Evolutionary conservation across 2,888 invertebrate species (phyloP).

Genomic region (Ophion ventricosus): DNA sequence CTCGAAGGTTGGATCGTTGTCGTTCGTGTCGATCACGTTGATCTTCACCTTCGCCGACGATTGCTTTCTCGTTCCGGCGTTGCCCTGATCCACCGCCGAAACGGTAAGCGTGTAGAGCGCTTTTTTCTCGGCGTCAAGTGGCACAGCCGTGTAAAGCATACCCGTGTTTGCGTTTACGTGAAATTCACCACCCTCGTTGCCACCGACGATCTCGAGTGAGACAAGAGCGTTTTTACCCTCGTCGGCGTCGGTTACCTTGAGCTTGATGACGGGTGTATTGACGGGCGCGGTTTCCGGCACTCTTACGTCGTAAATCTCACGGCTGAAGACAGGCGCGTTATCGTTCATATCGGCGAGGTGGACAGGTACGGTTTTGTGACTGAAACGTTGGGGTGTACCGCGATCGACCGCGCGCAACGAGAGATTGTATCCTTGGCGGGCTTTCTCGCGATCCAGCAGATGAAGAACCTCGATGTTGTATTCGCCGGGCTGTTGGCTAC

Average conservation of each 20-base stretch:
- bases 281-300: constrained; percentile 95
- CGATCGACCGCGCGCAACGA: constrained; percentile 93
- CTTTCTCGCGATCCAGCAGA: constrained; percentile 90
- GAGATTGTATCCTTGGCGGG: constrained; percentile 93
- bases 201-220: constrained; percentile 94
- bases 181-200: constrained; percentile 95
- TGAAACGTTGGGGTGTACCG: constrained; percentile 91
- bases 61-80: constrained; percentile 92
- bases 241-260: constrained; percentile 94
- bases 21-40: constrained; percentile 95
- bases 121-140: constrained; percentile 93
- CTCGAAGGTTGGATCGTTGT: constrained; percentile 96
- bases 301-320: constrained; percentile 93
- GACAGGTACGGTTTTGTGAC: constrained; percentile 92
- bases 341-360: constrained; percentile 92
- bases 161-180: constrained; percentile 94
- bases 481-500: constrained; percentile 85
- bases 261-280: constrained; percentile 93
- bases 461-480: constrained; percentile 92
- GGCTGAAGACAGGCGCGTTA: constrained; percentile 94
- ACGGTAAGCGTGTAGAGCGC: constrained; percentile 94
- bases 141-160: constrained; percentile 92
- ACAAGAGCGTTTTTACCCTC: constrained; percentile 93
- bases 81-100: constrained; percentile 94
- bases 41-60: constrained; percentile 96